Evolutionary conservation across 2,113 vertebrate species (phyloP), one percentile per base, ranked within the genome.

Genomic region (Centropus bengalensis): DNA sequence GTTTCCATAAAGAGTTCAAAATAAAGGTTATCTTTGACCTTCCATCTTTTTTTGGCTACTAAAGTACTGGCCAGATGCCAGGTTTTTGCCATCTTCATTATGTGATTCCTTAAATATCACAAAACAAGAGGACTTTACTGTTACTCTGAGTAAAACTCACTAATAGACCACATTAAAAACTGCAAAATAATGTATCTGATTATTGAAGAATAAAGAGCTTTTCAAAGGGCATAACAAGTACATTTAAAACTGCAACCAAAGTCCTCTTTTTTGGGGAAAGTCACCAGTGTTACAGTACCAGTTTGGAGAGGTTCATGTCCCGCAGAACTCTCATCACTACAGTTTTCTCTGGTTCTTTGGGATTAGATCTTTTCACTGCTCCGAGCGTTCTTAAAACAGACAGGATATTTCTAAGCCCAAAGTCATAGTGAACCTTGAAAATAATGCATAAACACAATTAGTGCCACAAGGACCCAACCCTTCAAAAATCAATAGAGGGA

Each of bases 291-390:
- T 78, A 79, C 87, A 84, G 67, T 96, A 98, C 98, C 97, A 98
- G 95, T 92, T 98, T 98, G 81, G 98, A 98, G 64, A 98, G 96
- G 96, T 98, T 98, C 98, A 98, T 98, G 94, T 98, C 98, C 51
- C 97, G 92, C 51, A 98, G 97, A 86, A 98, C 98, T 95, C 98
- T 97, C 98, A 98, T 98, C 70, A 98, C 97, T 32, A 98, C 94
- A 1, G 97, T 98, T 87, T 97, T 97, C 95, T 98, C 98, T 55
- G 96, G 94, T 54, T 98, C 98, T 42, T 93, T 86, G n/a, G 98
- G 98, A 91, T 97, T 98, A 74, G 97, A 97, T 89, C 98, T 97
- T 94, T 98, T 98, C 68, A 97, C 97, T 73, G 97, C 93, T 77
- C 98, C 98, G 83, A 98, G 95, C 18, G 97, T 98, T 94, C 98